phyloP scores from a whole-genome alignment of 2,888 invertebrate species.

The Cyrtodaria siliqua region DNA sequence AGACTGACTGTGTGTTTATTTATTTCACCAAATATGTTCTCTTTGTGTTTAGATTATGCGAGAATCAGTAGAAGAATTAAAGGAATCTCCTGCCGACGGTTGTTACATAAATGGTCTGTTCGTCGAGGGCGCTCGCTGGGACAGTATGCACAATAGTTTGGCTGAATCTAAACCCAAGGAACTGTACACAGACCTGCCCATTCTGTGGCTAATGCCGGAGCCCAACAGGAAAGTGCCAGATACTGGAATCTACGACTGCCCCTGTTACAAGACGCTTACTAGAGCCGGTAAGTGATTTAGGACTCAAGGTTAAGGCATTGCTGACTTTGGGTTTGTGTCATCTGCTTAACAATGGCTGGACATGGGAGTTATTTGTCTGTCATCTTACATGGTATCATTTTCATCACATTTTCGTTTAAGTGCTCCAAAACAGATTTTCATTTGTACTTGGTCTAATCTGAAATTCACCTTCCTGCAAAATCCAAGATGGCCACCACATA shows the following conservation, averaged over 20 bases:
- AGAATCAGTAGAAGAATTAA: slow-evolving; percentile 76
- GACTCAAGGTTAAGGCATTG: too few relatives aligned
- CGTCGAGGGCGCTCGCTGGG: slow-evolving; percentile 85
- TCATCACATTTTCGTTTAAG: too few relatives aligned
- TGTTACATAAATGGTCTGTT: slow-evolving; percentile 86
- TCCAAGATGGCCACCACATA: too few relatives aligned
- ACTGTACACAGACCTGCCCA: slow-evolving; percentile 89
- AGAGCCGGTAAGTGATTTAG: slow-evolving; percentile 87
- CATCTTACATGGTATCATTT: too few relatives aligned
- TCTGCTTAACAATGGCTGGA: too few relatives aligned
- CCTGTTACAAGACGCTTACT: slow-evolving; percentile 90
- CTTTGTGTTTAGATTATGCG: slow-evolving; percentile 78
- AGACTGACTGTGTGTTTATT: too few relatives aligned
- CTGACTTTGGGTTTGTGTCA: too few relatives aligned
- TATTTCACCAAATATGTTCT: too few relatives aligned
- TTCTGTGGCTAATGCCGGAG: slow-evolving; percentile 90
- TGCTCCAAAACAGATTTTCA: too few relatives aligned
- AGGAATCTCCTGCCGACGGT: slow-evolving; percentile 83
- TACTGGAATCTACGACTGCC: slow-evolving; percentile 88
- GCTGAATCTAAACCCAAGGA: slow-evolving; percentile 85
- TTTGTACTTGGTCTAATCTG: too few relatives aligned
- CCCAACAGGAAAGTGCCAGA: slow-evolving; percentile 88
- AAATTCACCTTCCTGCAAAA: too few relatives aligned
- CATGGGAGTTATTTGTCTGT: too few relatives aligned
- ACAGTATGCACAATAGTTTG: slow-evolving; percentile 72